A percentile compares a stretch with the other conserved stretches of the same genome.
Evolutionary conservation across 2,113 vertebrate genomes (phyloP).

Genomic region (Dromaius novaehollandiae): DNA sequence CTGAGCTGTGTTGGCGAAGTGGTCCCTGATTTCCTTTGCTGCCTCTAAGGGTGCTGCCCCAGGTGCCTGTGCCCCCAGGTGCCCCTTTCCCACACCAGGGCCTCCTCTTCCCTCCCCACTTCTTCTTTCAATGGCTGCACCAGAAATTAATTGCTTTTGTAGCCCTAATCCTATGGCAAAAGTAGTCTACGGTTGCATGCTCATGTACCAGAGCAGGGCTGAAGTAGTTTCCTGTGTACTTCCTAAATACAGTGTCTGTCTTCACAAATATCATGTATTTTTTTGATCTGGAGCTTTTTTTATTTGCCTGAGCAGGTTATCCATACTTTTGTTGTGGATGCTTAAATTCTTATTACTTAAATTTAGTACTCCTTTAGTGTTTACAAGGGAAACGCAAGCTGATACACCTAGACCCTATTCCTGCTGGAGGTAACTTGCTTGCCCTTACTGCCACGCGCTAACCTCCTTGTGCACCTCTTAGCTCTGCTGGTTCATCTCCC

Average conservation of each 20-base stretch:
- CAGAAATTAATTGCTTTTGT: not conserved
- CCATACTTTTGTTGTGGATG: no score
- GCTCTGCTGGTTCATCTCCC: fast-evolving
- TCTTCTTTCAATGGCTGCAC: not conserved
- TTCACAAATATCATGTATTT: not conserved
- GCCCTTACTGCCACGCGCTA: fast-evolving
- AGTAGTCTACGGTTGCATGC: not conserved
- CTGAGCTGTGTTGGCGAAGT: not conserved
- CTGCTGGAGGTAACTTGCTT: not conserved
- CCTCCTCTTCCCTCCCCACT: not conserved
- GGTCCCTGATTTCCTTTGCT: not conserved
- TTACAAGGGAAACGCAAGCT: no score
- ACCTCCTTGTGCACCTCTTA: not conserved
- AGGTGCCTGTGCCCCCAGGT: not conserved
- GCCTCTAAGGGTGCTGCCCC: not conserved
- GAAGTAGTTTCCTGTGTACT: not conserved
- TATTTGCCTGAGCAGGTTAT: no score
- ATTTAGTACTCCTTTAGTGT: no score
- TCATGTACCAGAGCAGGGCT: not conserved
- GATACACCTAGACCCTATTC: not conserved
- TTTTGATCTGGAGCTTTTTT: not conserved
- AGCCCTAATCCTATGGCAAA: not conserved
- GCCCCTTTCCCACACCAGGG: not conserved
- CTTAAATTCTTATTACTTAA: no score
- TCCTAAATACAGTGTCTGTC: not conserved